Percentiles rank a stretch among this genome's conserved stretches.
Conservation (phyloP, 2,113 vertebrate species). For the Plectropomus leopardus region DNA sequence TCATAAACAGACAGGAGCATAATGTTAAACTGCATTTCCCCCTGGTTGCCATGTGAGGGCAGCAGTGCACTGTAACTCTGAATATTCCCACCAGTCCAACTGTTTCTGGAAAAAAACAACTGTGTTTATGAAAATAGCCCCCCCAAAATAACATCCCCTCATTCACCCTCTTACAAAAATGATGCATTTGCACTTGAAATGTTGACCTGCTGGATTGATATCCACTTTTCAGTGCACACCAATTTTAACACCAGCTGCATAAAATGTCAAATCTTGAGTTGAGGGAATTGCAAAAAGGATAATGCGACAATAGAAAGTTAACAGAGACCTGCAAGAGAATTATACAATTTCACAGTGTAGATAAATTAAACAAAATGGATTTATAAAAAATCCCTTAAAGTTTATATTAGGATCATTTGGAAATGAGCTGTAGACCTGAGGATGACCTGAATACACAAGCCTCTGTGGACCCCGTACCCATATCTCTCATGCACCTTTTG, state of each 20-base stretch:
- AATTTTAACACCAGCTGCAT: not conserved
- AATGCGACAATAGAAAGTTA: not conserved
- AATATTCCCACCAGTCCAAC: not conserved
- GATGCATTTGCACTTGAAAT: constrained; percentile 14
- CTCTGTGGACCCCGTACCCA: no score
- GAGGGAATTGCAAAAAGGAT: not conserved
- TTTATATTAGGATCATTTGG: not conserved
- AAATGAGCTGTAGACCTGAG: not conserved
- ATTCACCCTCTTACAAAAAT: not conserved
- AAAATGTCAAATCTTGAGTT: not conserved
- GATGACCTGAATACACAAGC: not conserved
- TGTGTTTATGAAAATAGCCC: not conserved
- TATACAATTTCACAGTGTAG: not conserved
- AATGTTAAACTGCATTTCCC: constrained; percentile 22
- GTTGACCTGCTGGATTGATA: not conserved
- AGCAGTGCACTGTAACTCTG: constrained; percentile 50
- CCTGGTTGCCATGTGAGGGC: constrained; percentile 65
- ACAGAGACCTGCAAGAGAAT: not conserved
- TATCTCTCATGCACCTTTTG: no score
- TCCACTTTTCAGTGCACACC: not conserved
- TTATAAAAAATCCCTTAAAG: not conserved
- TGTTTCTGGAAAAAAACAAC: not conserved
- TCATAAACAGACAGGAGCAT: no score
- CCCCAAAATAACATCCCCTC: not conserved
- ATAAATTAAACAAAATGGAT: not conserved